A percentile compares a stretch with the other conserved stretches of the same genome.
These are phyloP conservation scores for Suncus etruscus DNA, from an alignment of 2,113 vertebrate species.

Conservation along the genomic window DNA sequence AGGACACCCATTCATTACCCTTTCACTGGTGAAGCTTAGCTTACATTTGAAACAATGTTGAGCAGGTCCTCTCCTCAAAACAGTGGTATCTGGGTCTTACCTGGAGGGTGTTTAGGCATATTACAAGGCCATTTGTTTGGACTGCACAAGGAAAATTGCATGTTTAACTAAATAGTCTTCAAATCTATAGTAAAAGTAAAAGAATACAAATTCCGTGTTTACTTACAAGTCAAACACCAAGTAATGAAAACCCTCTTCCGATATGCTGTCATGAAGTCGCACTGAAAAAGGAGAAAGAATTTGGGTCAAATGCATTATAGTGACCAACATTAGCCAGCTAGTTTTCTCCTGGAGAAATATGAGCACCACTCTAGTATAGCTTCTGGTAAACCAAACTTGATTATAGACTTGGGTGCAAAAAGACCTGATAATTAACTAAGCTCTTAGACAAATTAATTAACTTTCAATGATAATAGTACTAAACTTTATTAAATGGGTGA, in stretches of 20 bases:
- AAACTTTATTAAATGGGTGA: not conserved
- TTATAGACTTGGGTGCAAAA: not conserved
- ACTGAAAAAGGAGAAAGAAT: slow-evolving; percentile 83
- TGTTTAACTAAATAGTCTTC: slow-evolving; percentile 27
- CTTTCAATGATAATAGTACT: not conserved
- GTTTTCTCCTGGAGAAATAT: not conserved
- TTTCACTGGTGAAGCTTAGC: not conserved
- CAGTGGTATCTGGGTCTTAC: not conserved
- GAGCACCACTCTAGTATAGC: not conserved
- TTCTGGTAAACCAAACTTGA: not conserved
- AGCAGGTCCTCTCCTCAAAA: not conserved
- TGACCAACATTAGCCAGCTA: not conserved
- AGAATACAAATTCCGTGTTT: slow-evolving; percentile 72
- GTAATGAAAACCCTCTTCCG: slow-evolving; percentile 93
- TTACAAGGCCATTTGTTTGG: not conserved
- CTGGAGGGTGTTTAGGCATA: slow-evolving; percentile 40
- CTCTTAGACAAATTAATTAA: not conserved
- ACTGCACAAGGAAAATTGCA: not conserved
- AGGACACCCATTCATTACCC: not conserved
- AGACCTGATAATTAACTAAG: not conserved
- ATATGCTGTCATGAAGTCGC: slow-evolving; percentile 94
- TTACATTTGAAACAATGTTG: not conserved
- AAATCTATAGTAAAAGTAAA: slow-evolving; percentile 30
- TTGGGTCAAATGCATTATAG: not conserved
- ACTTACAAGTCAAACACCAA: slow-evolving; percentile 95